These are phyloP conservation scores for Choreutis nemorana DNA, from an alignment of 2,888 invertebrate genomes.

Conservation along the genomic window DNA sequence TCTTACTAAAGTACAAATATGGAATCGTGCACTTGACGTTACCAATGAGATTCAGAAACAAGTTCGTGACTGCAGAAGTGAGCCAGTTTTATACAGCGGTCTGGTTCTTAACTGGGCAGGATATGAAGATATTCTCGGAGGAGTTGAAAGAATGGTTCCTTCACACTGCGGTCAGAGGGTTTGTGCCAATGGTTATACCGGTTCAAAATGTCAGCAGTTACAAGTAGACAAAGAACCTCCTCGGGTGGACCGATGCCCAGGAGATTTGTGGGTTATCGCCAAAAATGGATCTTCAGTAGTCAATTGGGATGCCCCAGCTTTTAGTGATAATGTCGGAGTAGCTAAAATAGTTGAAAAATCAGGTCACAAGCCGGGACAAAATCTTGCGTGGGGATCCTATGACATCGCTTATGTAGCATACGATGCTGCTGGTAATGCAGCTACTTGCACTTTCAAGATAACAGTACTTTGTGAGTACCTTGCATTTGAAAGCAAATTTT, in stretches of 20 bases:
- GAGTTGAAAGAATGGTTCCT: constrained; percentile 90
- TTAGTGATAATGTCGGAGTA: constrained; percentile 88
- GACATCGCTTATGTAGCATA: constrained; percentile 93
- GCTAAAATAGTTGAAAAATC: constrained; percentile 82
- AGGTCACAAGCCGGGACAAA: constrained; percentile 88
- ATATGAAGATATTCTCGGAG: constrained; percentile 87
- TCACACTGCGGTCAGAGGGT: constrained; percentile 90
- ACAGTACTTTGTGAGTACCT: constrained; percentile 83
- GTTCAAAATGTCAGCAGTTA: constrained; percentile 84
- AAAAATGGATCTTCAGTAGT: constrained; percentile 91
- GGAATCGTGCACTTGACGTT: constrained; percentile 90
- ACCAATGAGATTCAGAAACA: constrained; percentile 93
- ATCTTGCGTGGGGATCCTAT: constrained; percentile 89
- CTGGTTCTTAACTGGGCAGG: constrained; percentile 93
- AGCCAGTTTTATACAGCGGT: constrained; percentile 87
- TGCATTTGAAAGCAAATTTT: too few relatives aligned
- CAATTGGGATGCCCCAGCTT: constrained; percentile 91
- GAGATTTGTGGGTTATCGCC: constrained; percentile 93
- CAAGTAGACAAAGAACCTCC: constrained; percentile 88
- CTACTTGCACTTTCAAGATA: constrained; percentile 90
- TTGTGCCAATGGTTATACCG: constrained; percentile 88
- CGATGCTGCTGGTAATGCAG: constrained; percentile 91
- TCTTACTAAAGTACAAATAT: constrained; percentile 92
- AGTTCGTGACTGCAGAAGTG: constrained; percentile 90
- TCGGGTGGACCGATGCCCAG: constrained; percentile 88